Conservation (phyloP, 1,140 invertebrate genomes). For the Neomicropteryx cornuta region DNA sequence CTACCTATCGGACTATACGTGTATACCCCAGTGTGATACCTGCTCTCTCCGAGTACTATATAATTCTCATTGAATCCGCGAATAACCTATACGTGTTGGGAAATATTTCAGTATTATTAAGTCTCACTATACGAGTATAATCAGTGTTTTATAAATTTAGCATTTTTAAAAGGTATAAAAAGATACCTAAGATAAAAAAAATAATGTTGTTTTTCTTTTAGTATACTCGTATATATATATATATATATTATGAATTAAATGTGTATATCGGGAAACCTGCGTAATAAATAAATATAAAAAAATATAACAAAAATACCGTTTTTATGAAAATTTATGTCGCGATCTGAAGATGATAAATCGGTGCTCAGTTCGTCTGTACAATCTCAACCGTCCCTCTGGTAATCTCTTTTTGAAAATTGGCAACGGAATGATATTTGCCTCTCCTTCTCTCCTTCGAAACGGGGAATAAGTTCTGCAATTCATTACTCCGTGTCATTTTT, state of each 20-base stretch:
- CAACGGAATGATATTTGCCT: no score
- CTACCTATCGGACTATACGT: no score
- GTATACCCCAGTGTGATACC: no score
- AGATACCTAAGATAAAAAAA: not conserved
- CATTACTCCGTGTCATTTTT: no score
- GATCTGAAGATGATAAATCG: not conserved
- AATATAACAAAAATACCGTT: not conserved
- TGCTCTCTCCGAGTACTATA: no score
- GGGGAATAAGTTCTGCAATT: no score
- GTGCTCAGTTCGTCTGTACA: not conserved
- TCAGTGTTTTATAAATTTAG: not conserved
- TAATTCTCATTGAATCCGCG: no score
- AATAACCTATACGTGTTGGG: not conserved
- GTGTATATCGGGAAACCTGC: conserved; percentile 1
- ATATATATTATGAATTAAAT: conserved; percentile 1
- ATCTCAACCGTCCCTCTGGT: not conserved
- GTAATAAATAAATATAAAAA: conserved; percentile 3
- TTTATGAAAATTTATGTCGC: not conserved
- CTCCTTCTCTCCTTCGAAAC: no score
- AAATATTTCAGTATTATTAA: not conserved
- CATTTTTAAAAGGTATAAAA: not conserved
- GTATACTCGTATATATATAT: conserved; percentile 4
- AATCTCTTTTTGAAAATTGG: not conserved
- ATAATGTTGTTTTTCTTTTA: not conserved
- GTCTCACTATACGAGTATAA: not conserved